Base-by-base conservation (phyloP, 2,113 vertebrate genomes). In the Tachysurus fulvidraco region DNA sequence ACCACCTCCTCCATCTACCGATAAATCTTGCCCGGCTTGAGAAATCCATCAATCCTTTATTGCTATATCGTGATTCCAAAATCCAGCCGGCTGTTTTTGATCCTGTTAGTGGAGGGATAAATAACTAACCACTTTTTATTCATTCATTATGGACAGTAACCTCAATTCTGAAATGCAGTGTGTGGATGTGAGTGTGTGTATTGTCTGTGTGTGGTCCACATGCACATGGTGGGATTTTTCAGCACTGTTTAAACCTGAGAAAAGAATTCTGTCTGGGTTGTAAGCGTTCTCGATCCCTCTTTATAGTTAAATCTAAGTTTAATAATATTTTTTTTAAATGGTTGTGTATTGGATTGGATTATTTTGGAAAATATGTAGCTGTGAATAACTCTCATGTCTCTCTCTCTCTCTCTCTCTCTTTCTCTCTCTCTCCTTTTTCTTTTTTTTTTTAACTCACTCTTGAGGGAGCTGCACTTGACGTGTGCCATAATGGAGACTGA, bases 21-120 rank as follows among this genome's bases (percentile, higher is more conserved):
- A 99, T 95, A 99, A 99, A 94, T 98, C 97, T 80, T 99, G 98
- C 93, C 97, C 97, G 41, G 97, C 97, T 89, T 99, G 96, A 96
- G 9, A 88, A 44, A 57, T 77, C 69, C 17, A 36, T 57, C 10
- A 59, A 81, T 23, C 78, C 30, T 81, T 50, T 50, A 50, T 50
- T 60, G 19, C 21, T 25, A 13, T 60, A 81, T 81, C 7, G 78
- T 25, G 55, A 81, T 81, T 60, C 30, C 78, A 60, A 41, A 60
- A 81, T 81, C 41, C 55, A 85, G 41, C 21, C 50, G 36, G 14
- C n/a, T 44, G 77, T 69, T 85, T 69, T 85, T 41, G 14, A 65
- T 85, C 76, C 30, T 62, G 81, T 78, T n/a, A 81, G 12, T 60
- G 87, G 46, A 50, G 67, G 67, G 80, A 83, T 78, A 55, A 83